These are phyloP conservation scores for Beris morrisii DNA, from an alignment of 2,888 invertebrate species.

Conservation along the genomic window DNA sequence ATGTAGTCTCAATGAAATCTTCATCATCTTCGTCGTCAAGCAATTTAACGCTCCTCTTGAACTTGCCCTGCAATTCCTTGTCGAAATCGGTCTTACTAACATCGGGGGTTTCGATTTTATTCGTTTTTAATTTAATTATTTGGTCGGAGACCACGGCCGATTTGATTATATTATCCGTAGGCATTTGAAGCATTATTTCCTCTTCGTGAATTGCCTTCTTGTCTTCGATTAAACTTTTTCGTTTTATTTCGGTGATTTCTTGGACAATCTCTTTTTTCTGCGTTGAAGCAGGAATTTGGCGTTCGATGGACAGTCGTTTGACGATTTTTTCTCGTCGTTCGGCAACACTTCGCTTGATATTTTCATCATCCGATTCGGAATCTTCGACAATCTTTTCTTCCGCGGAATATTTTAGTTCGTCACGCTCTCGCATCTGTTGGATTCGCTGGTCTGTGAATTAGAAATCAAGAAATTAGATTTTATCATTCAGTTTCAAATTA, in stretches of 20 bases:
- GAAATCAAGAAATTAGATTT: conserved; percentile 8
- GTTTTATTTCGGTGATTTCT: conserved; percentile 71
- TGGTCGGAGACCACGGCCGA: conserved; percentile 53
- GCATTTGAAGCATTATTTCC: conserved; percentile 56
- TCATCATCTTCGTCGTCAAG: conserved; percentile 44
- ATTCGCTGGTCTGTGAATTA: conserved; percentile 50
- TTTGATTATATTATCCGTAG: conserved; percentile 55
- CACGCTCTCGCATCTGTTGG: conserved; percentile 59
- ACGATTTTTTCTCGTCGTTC: conserved; percentile 76
- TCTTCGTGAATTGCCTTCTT: conserved; percentile 57
- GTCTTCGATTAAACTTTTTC: conserved; percentile 62
- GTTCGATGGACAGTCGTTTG: conserved; percentile 70
- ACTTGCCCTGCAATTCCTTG: conserved; percentile 53
- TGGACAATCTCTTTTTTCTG: conserved; percentile 74
- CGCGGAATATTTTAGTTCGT: conserved; percentile 77
- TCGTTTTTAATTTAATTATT: conserved; percentile 55
- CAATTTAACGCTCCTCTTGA: conserved; percentile 50
- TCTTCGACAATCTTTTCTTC: conserved; percentile 75
- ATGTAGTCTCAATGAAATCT: conserved; percentile 40
- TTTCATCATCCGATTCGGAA: conserved; percentile 65
- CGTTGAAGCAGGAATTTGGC: conserved; percentile 69
- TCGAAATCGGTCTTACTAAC: conserved; percentile 55
- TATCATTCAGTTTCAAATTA: neutral
- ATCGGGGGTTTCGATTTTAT: conserved; percentile 52
- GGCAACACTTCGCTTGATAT: conserved; percentile 71